Percentiles rank a stretch among this genome's conserved stretches.
phyloP scores from a whole-genome alignment of 2,888 invertebrate genomes.

The Peribatodes rhomboidaria region DNA sequence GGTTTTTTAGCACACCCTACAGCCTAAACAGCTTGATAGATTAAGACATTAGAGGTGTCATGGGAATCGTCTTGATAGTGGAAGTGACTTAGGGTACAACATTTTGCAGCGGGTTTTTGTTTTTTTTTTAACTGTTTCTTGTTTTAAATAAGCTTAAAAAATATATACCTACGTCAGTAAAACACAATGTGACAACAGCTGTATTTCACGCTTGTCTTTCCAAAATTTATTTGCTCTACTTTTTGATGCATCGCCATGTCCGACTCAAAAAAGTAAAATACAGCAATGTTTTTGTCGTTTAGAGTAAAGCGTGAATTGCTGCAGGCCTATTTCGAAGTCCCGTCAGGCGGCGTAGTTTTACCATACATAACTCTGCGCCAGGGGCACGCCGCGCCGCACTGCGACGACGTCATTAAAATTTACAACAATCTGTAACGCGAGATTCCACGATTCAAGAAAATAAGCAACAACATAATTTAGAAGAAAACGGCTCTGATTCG shows the following conservation, averaged over 20 bases:
- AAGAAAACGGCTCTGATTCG: slow-evolving; percentile 4
- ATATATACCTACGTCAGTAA: slow-evolving; percentile 12
- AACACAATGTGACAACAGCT: slow-evolving; percentile 34
- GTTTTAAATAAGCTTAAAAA: no score
- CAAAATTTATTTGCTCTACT: slow-evolving; percentile 38
- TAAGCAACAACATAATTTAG: slow-evolving; percentile 21
- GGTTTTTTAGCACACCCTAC: no score
- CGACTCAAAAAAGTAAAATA: slow-evolving; percentile 41
- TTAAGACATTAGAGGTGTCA: no score
- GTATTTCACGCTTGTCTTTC: slow-evolving; percentile 37
- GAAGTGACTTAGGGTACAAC: no score
- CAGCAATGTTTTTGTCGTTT: slow-evolving; percentile 43
- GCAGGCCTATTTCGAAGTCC: slow-evolving; percentile 51
- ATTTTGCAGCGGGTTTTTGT: no score
- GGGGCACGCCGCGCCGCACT: slow-evolving; percentile 65
- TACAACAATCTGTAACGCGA: slow-evolving; percentile 57
- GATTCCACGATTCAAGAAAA: slow-evolving; percentile 37
- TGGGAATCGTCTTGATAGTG: no score
- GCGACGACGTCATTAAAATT: slow-evolving; percentile 78
- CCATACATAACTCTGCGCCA: slow-evolving; percentile 48
- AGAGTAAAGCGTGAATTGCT: slow-evolving; percentile 39
- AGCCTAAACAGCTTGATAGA: no score
- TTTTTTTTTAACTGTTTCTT: no score
- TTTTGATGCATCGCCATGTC: slow-evolving; percentile 41
- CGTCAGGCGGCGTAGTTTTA: slow-evolving; percentile 51